Evolutionary conservation across 2,113 vertebrate species (phyloP), one percentile per base, ranked within the genome.

Genomic region (Drymodes brunneopygia): DNA sequence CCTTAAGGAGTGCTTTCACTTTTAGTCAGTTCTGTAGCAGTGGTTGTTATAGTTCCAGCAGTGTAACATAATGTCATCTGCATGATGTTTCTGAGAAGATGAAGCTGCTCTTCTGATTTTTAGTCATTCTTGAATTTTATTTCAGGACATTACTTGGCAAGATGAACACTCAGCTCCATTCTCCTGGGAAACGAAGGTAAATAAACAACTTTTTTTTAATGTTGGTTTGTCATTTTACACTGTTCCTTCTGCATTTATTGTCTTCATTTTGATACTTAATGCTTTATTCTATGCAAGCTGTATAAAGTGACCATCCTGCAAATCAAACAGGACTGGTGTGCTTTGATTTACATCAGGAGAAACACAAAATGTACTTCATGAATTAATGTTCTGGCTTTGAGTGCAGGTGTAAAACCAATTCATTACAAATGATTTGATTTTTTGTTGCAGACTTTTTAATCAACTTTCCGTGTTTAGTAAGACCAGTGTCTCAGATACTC

Each of bases 171-270:
- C 99, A 0, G 98, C 99, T 50, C 99, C 99, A 0, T 99, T 99
- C 97, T 99, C 99, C 53, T 99, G 99, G 99, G 99, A 99, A 97
- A 99, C 99, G 0, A 99, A 98, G 99, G 99, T 99, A 98, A 98
- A 96, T 97, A 56, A 86, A 60, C 79, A 78, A 28, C 58, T 38
- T 88, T 54, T 74, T 45, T 9, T 73, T 70, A 28, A 61, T 42
- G 29, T 82, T 54, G 33, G 29, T 60, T 77, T 72, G 13, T 65
- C 53, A 8, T 81, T 87, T 86, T 66, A 25, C 54, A 8, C 35
- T 64, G 14, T 35, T 90, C 20, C 31, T 51, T 79, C 35, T 93
- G 27, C 29, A 35, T 82, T 51, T 86, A 21, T 69, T 77, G 2
- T 47, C 60, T 69, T 91, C 2, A 14, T 93, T 85, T 94, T 67